phyloP scores from a whole-genome alignment of 1,140 invertebrate species.

The Trichoplusia ni region DNA sequence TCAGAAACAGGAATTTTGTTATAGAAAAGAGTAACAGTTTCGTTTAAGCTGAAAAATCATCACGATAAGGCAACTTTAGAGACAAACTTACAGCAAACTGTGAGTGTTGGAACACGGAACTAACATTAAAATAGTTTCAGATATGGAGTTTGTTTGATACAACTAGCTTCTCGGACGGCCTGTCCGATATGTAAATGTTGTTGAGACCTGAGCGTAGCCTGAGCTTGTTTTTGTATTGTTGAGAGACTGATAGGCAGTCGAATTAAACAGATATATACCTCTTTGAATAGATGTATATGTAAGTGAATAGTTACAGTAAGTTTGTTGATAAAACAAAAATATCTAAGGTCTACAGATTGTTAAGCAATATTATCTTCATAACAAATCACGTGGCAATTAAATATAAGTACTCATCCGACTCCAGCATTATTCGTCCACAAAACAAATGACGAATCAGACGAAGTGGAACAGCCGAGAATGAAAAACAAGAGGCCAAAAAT shows the following conservation, averaged over 20 bases:
- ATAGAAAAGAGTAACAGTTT: no score
- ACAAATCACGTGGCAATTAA: no score
- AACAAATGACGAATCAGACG: conserved; percentile 30
- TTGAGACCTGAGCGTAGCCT: not conserved
- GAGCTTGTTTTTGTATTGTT: no score
- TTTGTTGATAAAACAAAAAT: no score
- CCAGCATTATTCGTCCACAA: not conserved
- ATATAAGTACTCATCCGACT: no score
- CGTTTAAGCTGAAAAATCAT: not conserved
- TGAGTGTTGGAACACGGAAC: conserved; percentile 41
- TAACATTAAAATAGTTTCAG: conserved; percentile 49
- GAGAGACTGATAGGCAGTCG: no score
- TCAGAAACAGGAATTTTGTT: no score
- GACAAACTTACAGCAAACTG: conserved; percentile 43
- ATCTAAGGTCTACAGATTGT: no score
- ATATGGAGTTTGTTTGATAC: conserved; percentile 42
- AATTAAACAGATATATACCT: no score
- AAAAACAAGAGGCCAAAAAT: conserved; percentile 53
- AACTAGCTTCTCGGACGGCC: conserved; percentile 12
- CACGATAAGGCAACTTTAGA: not conserved
- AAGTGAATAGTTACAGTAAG: no score
- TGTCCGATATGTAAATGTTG: not conserved
- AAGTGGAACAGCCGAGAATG: conserved; percentile 42
- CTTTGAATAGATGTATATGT: no score
- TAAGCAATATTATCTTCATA: no score